Conservation (phyloP, 2,888 invertebrate genomes). For the Eupithecia insigniata region DNA sequence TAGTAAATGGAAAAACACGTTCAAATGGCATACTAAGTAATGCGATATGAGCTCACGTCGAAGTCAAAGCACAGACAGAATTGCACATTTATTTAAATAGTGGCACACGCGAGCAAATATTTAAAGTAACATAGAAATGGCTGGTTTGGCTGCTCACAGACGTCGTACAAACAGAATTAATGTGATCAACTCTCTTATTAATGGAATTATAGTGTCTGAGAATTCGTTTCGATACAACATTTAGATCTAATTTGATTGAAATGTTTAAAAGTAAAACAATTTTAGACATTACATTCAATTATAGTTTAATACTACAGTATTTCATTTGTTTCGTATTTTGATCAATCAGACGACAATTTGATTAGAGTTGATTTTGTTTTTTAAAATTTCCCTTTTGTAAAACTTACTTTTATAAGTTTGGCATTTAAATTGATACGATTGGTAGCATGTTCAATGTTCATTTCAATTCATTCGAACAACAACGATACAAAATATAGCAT, state of each 20-base stretch:
- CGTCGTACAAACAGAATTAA: constrained; percentile 58
- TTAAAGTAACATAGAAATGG: constrained; percentile 70
- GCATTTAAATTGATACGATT: not conserved
- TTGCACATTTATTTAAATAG: constrained; percentile 70
- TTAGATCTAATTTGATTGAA: constrained; percentile 20
- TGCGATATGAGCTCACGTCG: constrained; percentile 46
- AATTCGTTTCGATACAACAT: constrained; percentile 31
- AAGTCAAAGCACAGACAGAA: constrained; percentile 61
- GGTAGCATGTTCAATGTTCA: not conserved
- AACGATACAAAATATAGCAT: not conserved
- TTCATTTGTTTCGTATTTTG: not conserved
- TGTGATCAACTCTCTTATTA: constrained; percentile 56
- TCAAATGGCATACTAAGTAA: constrained; percentile 55
- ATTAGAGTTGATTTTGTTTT: not conserved
- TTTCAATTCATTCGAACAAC: not conserved
- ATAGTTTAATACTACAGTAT: not conserved
- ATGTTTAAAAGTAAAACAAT: constrained; percentile 1
- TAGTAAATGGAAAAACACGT: constrained; percentile 51
- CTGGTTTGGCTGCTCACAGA: constrained; percentile 58
- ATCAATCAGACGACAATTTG: not conserved
- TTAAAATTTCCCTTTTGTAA: not conserved
- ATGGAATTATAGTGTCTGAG: constrained; percentile 47
- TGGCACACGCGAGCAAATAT: constrained; percentile 69
- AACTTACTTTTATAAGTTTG: not conserved
- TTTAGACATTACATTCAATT: not conserved